Percentiles rank a stretch among this genome's conserved stretches.
These are phyloP conservation scores for Bombyx huttoni DNA, from an alignment of 2,888 invertebrate species.

Conservation along the genomic window DNA sequence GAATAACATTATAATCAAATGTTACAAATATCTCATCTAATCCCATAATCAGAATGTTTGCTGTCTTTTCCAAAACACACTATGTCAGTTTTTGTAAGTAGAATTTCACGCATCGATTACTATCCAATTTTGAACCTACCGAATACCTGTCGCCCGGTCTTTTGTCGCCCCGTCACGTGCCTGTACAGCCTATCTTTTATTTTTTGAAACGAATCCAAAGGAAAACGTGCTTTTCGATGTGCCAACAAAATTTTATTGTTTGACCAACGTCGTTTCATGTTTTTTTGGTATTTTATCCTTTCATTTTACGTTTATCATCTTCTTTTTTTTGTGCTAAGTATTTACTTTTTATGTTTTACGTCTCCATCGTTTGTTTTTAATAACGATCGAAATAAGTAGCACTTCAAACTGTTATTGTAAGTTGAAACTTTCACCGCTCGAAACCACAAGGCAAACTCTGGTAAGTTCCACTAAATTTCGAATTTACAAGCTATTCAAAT, in stretches of 20 bases:
- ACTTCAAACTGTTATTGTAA: neutral
- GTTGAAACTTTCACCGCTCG: neutral
- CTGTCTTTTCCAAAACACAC: conserved; percentile 7
- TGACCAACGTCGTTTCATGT: conserved; percentile 19
- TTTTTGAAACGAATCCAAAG: conserved; percentile 30
- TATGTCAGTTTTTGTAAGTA: conserved; percentile 18
- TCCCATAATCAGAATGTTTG: neutral
- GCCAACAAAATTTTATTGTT: conserved; percentile 27
- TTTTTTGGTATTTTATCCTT: conserved; percentile 11
- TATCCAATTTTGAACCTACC: conserved; percentile 58
- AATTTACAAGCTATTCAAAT: neutral
- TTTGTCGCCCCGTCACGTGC: conserved; percentile 61
- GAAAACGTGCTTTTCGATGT: conserved; percentile 38
- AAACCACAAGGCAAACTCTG: neutral
- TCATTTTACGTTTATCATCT: conserved; percentile 8
- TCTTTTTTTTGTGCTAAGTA: neutral
- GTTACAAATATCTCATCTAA: no score
- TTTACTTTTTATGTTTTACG: neutral
- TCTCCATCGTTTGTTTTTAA: neutral
- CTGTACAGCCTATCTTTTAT: conserved; percentile 34
- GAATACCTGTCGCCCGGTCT: conserved; percentile 55
- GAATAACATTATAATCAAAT: no score
- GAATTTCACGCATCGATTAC: conserved; percentile 64
- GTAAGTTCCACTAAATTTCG: neutral
- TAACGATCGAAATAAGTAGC: neutral